phyloP scores from a whole-genome alignment of 2,113 vertebrate species.

The Toxostoma redivivum region DNA sequence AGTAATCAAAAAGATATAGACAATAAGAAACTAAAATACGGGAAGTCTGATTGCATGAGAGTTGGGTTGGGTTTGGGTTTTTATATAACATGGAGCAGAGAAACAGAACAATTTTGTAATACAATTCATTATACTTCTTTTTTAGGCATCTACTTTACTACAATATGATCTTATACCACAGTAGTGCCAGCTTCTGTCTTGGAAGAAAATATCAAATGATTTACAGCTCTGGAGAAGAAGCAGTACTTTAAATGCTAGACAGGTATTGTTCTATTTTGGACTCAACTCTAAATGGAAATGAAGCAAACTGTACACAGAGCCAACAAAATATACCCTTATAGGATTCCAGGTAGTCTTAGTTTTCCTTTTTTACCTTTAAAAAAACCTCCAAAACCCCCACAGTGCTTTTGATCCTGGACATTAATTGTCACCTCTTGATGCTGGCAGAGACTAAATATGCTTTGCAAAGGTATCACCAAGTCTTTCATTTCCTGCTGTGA shows the following conservation, averaged over 20 bases:
- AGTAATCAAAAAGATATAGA: neutral
- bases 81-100: neutral
- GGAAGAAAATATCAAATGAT: neutral
- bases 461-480: neutral
- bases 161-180: neutral
- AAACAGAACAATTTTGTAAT: neutral
- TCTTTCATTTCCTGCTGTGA: neutral
- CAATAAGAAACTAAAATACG: neutral
- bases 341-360: neutral
- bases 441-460: rapidly evolving
- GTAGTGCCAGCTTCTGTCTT: neutral
- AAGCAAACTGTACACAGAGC: neutral
- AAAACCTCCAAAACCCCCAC: neutral
- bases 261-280: neutral
- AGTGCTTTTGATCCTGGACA: neutral
- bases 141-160: neutral
- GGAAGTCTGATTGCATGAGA: neutral
- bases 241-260: neutral
- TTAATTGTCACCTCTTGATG: neutral
- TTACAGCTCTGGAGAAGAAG: neutral
- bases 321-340: neutral
- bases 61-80: neutral
- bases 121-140: neutral
- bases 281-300: neutral
- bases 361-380: neutral